Conservation (phyloP, 2,888 invertebrate genomes). For the Alsophila aescularia region DNA sequence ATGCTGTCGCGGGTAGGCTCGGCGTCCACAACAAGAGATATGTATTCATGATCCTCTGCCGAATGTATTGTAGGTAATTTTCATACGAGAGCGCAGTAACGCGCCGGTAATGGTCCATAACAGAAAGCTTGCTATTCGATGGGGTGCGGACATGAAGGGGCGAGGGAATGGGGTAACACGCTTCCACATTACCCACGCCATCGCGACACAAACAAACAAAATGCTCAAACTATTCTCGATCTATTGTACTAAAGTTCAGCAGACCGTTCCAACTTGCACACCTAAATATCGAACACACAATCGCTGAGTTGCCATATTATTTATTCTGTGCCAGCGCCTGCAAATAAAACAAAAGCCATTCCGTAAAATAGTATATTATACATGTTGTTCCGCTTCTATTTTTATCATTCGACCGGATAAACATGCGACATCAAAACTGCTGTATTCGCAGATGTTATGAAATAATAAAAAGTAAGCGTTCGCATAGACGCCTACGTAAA, state of each 20-base stretch:
- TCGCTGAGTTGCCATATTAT: conserved; percentile 48
- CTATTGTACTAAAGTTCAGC: conserved; percentile 57
- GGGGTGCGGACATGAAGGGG: conserved; percentile 27
- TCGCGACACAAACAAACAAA: conserved; percentile 56
- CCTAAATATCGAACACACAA: conserved; percentile 51
- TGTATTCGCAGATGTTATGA: conserved; percentile 30
- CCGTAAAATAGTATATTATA: conserved; percentile 48
- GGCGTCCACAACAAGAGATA: too few species aligned
- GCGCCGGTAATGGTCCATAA: conserved; percentile 72
- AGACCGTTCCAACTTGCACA: conserved; percentile 50
- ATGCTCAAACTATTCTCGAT: conserved; percentile 60
- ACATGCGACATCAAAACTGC: conserved; percentile 13
- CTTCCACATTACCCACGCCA: conserved; percentile 41
- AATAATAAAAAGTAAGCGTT: conserved; percentile 47
- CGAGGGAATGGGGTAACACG: conserved; percentile 15
- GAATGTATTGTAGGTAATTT: conserved; percentile 65
- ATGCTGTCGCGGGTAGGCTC: too few species aligned
- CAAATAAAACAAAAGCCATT: conserved; percentile 45
- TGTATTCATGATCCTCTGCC: conserved; percentile 48
- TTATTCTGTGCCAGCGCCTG: conserved; percentile 43
- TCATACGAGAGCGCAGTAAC: conserved; percentile 69
- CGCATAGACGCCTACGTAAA: conserved; percentile 35
- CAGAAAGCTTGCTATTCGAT: conserved; percentile 68
- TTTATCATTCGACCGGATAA: conserved; percentile 18
- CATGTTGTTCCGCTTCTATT: conserved; percentile 33